These are phyloP conservation scores for Mythimna ferrago DNA, from an alignment of 2,888 invertebrate genomes.

Conservation along the genomic window DNA sequence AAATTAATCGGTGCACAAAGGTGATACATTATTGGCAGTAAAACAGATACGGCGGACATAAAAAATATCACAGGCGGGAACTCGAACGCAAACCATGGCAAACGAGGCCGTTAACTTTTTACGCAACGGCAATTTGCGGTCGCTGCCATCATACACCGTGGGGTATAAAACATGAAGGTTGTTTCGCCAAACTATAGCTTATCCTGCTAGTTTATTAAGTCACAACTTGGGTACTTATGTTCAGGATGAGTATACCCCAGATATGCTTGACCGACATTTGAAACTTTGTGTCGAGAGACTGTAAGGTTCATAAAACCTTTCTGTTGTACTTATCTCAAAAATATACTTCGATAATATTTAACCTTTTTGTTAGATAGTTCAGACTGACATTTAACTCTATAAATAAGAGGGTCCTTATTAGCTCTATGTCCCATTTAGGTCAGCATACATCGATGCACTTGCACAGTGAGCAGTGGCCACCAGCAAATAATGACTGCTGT, in stretches of 20 bases:
- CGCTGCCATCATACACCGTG: conserved; percentile 16
- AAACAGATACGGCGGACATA: conserved; percentile 50
- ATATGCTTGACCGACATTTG: conserved; percentile 23
- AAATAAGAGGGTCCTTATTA: conserved; percentile 1
- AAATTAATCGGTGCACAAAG: conserved; percentile 35
- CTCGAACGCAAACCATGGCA: conserved; percentile 38
- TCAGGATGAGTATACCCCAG: conserved; percentile 12
- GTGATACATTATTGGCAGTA: conserved; percentile 41
- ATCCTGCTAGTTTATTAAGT: conserved; percentile 18
- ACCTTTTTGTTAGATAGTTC: conserved; percentile 3
- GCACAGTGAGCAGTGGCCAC: conserved; percentile 21
- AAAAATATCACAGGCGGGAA: conserved; percentile 44
- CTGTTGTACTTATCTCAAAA: conserved; percentile 1
- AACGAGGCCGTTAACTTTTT: conserved; percentile 59
- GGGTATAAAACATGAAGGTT: conserved; percentile 29
- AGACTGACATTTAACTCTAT: conserved; percentile 18
- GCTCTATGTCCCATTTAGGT: conserved; percentile 30
- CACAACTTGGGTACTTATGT: background rate
- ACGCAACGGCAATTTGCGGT: conserved; percentile 47
- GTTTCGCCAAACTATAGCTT: conserved; percentile 25
- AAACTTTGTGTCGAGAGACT: conserved; percentile 1
- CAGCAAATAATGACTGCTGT: conserved; percentile 62
- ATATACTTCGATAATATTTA: conserved; percentile 3
- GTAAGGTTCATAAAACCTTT: background rate
- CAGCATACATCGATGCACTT: conserved; percentile 38